Evolutionary conservation across 2,888 invertebrate species (phyloP), one percentile per base, ranked within the genome.

Genomic region (Aphrophora alni): DNA sequence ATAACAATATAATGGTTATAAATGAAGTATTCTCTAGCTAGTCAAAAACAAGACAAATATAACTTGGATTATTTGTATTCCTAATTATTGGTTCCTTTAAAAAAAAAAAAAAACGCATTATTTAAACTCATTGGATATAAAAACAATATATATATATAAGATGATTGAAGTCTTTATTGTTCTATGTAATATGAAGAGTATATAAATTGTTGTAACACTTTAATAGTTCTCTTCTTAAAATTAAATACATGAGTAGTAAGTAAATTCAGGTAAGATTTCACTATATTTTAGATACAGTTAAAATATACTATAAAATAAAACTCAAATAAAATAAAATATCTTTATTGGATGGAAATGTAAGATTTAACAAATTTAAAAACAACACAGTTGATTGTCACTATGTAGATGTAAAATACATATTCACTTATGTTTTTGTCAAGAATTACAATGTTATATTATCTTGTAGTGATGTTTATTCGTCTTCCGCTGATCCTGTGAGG

Each of bases 401-500:
- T 44, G 44, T 12, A 59, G 5, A 21, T 21, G 21, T n/a, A 59
- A 7, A 59, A 59, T 21, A 21, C 59, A 59, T 59, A 59, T 21
- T 12, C n/a, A 59, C 59, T n/a, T 59, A 21, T 59, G 59, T 59
- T 59, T 44, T 17, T 44, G 44, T 44, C 44, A 44, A 44, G 44
- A 44, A 44, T 44, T 44, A 44, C 44, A 44, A 44, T 44, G 44
- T 17, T 44, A 59, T 44, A 44, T 59, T 59, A 2, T 59, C 3
- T n/a, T n/a, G 59, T 21, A 5, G 21, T 38, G 38, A 17, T 51
- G 73, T 79, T 74, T 73, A 79, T 24, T 38, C 38, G 28, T 79
- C 78, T 59, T 81, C 76, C 74, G 78, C 80, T 82, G 94, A 93
- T 89, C 96, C 96, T 86, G 96, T 95, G 87, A 97, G 92, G 93